Evolutionary conservation across 53 echinoderm and acorn worm genomes (phyloP), one percentile per base, ranked within the genome.

Genomic region (Crossaster papposus): DNA sequence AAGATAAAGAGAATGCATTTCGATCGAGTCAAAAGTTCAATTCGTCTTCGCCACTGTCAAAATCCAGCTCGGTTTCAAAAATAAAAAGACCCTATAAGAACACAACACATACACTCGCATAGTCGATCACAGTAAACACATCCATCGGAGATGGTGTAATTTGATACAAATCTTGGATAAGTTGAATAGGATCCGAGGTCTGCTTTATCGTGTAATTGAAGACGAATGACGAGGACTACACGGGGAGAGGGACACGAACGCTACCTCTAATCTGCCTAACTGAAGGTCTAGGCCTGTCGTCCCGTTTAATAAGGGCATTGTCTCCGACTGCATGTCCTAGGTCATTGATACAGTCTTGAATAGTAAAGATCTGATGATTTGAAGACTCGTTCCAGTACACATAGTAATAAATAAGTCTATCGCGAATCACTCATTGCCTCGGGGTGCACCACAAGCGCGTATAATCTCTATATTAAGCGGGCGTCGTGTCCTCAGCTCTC

Each of bases 281-380:
- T 28, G 10, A 28, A 68, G 28, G 68, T 28, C 28, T 20, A 68
- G 58, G 17, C 58, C 11, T 9, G 9, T 9, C 5, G 44, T 44
- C 68, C 68, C 24, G n/a, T 68, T 68, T 26, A 68, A 68, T 68
- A 26, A 68, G 28, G n/a, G 68, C 68, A 68, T n/a, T 28, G 68
- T 28, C 68, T 68, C 3, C 10, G 28, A 20, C 28, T 26, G 22
- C 11, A 68, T 28, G 28, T 26, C 28, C n/a, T 20, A 4, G 20
- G 68, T 68, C 3, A 68, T 68, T 68, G 28, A 68, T 68, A 68
- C 68, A 7, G 68, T 11, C 28, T 23, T 62, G 62, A 9, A n/a
- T 26, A 28, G 11, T 20, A 23, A 68, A 23, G 28, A 28, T 3
- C 68, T 68, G 68, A 68, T 68, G 4, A 68, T 26, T 68, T 23